phyloP scores from a whole-genome alignment of 2,888 invertebrate species.

The Malthinus seriepunctatus region DNA sequence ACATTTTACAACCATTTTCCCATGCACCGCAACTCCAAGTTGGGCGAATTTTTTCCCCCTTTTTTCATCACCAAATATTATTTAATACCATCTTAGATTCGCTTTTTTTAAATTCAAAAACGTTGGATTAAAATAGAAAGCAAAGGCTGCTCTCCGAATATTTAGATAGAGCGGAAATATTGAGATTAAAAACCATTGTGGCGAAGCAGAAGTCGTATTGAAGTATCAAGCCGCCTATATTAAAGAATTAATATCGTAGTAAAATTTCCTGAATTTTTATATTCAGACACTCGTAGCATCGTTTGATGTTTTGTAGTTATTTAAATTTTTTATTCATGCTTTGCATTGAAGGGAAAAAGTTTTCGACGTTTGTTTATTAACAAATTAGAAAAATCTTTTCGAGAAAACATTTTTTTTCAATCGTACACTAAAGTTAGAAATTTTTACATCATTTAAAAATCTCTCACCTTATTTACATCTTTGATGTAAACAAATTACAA shows the following conservation, averaged over 20 bases:
- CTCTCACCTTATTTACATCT: too few species aligned
- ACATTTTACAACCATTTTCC: conserved; percentile 23
- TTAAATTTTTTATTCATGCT: too few species aligned
- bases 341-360: too few species aligned
- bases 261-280: conserved; percentile 25
- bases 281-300: neutral
- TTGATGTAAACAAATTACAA: too few species aligned
- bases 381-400: too few species aligned
- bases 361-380: too few species aligned
- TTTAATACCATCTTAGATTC: conserved; percentile 3
- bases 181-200: conserved; percentile 31
- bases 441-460: too few species aligned
- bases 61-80: conserved; percentile 4
- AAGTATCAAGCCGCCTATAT: conserved; percentile 19
- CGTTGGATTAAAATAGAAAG: conserved; percentile 28
- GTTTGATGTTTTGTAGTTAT: too few species aligned
- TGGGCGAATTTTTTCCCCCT: conserved; percentile 1
- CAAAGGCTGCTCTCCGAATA: conserved; percentile 24
- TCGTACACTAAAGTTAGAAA: too few species aligned
- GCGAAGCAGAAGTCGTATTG: conserved; percentile 22
- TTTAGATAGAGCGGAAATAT: conserved; percentile 31
- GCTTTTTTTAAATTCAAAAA: conserved; percentile 16
- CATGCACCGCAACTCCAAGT: conserved; percentile 8
- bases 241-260: conserved; percentile 25
- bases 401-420: too few species aligned